phyloP scores from a whole-genome alignment of 2,113 vertebrate species.

The Phaetusa simplex region DNA sequence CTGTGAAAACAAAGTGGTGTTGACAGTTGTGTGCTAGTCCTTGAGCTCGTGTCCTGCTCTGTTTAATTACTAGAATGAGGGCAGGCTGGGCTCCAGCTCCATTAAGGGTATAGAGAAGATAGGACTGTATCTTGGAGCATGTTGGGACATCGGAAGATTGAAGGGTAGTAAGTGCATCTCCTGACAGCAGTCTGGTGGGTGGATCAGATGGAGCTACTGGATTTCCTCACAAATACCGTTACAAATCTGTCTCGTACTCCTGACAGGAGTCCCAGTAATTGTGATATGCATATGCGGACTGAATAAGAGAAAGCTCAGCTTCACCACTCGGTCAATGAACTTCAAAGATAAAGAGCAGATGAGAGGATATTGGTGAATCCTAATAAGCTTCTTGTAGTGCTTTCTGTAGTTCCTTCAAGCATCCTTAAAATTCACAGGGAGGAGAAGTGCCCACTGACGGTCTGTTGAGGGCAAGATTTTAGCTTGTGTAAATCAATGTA shows the following conservation, averaged over 20 bases:
- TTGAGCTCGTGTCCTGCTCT: background rate
- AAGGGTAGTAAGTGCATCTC: background rate
- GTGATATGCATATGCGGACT: background rate
- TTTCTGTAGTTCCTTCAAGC: background rate
- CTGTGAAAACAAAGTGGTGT: background rate
- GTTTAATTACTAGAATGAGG: background rate
- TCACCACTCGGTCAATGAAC: background rate
- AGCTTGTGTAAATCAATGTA: background rate
- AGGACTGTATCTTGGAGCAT: background rate
- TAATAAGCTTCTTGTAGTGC: background rate
- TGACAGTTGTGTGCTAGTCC: background rate
- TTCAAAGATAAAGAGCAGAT: background rate
- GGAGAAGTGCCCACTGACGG: background rate
- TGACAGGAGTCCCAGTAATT: background rate
- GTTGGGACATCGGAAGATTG: background rate
- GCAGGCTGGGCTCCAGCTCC: background rate
- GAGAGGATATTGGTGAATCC: background rate
- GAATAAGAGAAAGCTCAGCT: background rate
- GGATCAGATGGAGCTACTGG: background rate
- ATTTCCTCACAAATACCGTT: background rate
- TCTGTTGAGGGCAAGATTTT: background rate
- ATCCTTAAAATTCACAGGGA: background rate
- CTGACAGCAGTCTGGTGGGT: background rate
- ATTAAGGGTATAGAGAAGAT: background rate
- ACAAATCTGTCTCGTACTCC: background rate